Conservation (phyloP, 1,140 invertebrate species). For the Eubasilissa regina region DNA sequence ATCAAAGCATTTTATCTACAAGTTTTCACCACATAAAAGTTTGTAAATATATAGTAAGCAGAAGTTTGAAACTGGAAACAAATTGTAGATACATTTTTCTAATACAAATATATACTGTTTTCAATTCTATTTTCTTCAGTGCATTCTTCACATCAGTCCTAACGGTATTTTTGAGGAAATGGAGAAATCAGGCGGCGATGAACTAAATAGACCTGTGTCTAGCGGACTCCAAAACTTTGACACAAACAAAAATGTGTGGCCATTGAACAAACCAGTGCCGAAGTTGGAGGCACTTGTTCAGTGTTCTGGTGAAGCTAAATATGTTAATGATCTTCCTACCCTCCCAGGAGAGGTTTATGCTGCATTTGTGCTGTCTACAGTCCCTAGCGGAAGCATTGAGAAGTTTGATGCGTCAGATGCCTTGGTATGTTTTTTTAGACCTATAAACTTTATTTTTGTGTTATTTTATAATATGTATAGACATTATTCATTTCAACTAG, state of each 20-base stretch:
- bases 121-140: slow-evolving; percentile 65
- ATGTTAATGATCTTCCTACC: slow-evolving; percentile 76
- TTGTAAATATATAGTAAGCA: no score
- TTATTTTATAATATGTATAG: no score
- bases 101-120: no score
- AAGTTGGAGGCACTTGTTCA: slow-evolving; percentile 79
- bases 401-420: slow-evolving; percentile 75
- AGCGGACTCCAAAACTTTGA: slow-evolving; percentile 79
- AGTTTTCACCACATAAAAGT: no score
- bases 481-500: no score
- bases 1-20: no score
- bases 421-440: slow-evolving; percentile 69
- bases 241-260: slow-evolving; percentile 79
- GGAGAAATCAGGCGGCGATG: slow-evolving; percentile 70
- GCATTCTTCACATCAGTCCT: slow-evolving; percentile 71
- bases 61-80: no score
- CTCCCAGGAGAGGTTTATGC: slow-evolving; percentile 75
- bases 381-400: slow-evolving; percentile 66
- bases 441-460: not conserved
- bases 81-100: no score
- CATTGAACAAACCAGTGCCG: slow-evolving; percentile 81
- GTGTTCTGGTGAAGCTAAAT: slow-evolving; percentile 77
- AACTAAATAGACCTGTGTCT: slow-evolving; percentile 75
- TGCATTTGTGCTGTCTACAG: slow-evolving; percentile 74
- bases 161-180: slow-evolving; percentile 65